Percentiles rank a stretch among this genome's conserved stretches.
Conservation (phyloP, 2,888 invertebrate genomes). For the Notodonta dromedarius region DNA sequence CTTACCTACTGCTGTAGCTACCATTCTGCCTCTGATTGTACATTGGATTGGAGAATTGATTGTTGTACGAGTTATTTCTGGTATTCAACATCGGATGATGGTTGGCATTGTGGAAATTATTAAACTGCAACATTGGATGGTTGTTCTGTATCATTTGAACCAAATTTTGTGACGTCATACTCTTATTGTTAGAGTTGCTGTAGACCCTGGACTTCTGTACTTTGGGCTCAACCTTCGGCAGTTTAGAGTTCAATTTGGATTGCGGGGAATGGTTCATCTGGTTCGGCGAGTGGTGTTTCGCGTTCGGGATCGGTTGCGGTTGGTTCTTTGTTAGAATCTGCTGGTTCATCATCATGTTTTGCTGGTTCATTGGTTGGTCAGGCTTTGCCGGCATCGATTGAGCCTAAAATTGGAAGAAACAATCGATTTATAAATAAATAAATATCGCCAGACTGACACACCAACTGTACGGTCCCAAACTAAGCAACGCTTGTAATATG, state of each 20-base stretch:
- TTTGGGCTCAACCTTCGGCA: conserved; percentile 47
- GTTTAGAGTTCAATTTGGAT: conserved; percentile 22
- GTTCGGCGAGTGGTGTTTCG: conserved; percentile 33
- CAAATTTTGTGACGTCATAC: conserved; percentile 64
- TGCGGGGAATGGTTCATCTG: conserved; percentile 51
- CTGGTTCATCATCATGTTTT: conserved; percentile 51
- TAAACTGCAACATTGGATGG: conserved; percentile 74
- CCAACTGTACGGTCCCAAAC: no score
- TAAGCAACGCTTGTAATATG: no score
- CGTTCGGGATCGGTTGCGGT: conserved; percentile 35
- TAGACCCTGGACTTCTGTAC: conserved; percentile 63
- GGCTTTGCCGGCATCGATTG: conserved; percentile 59
- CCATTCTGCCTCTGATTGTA: conserved; percentile 64
- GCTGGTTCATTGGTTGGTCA: conserved; percentile 46
- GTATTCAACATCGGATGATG: conserved; percentile 74
- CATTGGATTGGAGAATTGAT: conserved; percentile 56
- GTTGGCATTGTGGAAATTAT: conserved; percentile 72
- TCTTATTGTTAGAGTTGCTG: conserved; percentile 57
- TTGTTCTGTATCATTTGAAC: conserved; percentile 77
- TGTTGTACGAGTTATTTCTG: conserved; percentile 49
- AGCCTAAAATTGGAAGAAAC: conserved; percentile 44
- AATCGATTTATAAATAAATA: no score
- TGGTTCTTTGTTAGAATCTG: conserved; percentile 47
- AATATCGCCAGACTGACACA: no score
- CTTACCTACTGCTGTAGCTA: conserved; percentile 53